A percentile compares a stretch with the other conserved stretches of the same genome.
Evolutionary conservation across 2,797 vertebrate species (phyloP).

Genomic region (Danio jaintianensis): DNA sequence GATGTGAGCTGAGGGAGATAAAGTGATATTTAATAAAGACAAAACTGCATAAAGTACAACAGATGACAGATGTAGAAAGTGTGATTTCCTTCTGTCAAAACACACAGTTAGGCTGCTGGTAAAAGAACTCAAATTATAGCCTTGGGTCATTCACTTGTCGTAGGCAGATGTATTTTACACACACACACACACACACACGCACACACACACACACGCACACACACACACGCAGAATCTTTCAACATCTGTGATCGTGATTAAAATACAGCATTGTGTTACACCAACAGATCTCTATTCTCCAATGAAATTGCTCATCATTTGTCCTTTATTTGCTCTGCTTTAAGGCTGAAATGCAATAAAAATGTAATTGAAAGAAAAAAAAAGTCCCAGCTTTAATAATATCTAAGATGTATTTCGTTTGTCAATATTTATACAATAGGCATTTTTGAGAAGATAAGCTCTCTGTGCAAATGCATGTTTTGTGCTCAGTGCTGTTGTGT

Average conservation of each 20-base stretch:
- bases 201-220: too few species aligned
- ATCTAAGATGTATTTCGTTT: not conserved
- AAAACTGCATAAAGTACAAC: too few species aligned
- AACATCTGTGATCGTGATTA: too few species aligned
- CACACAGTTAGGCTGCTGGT: too few species aligned
- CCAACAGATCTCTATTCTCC: not conserved
- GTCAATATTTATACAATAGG: not conserved
- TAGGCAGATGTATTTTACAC: too few species aligned
- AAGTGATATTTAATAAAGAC: too few species aligned
- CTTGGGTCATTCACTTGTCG: too few species aligned
- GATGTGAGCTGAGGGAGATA: too few species aligned
- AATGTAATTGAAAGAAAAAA: not conserved
- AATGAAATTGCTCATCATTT: not conserved
- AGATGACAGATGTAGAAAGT: too few species aligned
- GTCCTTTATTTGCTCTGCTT: not conserved
- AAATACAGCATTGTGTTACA: not conserved
- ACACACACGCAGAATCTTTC: not conserved
- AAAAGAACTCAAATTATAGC: too few species aligned
- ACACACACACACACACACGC: too few species aligned
- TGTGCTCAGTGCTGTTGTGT: not conserved
- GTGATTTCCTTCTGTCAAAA: too few species aligned
- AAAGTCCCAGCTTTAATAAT: not conserved
- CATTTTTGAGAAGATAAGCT: conserved; percentile 7
- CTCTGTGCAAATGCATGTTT: not conserved
- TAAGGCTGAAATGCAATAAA: not conserved